phyloP scores from a whole-genome alignment of 53 echinoderm and acorn worm species.

The Zoroaster sp. region DNA sequence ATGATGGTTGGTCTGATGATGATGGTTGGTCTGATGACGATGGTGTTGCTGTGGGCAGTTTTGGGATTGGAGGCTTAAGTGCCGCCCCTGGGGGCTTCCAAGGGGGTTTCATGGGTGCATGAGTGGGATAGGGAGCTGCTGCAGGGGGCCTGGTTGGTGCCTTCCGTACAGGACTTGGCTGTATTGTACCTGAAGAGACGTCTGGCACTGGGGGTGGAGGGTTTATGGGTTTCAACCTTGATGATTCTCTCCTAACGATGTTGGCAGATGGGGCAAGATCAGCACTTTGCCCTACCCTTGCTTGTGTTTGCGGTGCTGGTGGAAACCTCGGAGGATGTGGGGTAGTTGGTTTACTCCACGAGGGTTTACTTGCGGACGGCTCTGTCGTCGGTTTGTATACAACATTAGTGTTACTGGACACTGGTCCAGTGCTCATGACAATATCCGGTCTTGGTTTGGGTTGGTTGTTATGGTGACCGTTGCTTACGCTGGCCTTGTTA shows the following conservation, averaged over 20 bases:
- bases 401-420: not conserved
- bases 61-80: not conserved
- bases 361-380: not conserved
- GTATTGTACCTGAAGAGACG: not conserved
- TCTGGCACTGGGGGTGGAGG: conserved; percentile 38
- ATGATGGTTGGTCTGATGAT: not conserved
- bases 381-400: conserved; percentile 22
- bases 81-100: conserved; percentile 26
- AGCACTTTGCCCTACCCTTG: not conserved
- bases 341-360: not conserved
- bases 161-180: conserved; percentile 30
- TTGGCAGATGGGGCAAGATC: not conserved
- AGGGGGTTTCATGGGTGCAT: not conserved
- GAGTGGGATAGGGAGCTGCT: not conserved
- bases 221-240: conserved; percentile 2
- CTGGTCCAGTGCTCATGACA: conserved; percentile 13
- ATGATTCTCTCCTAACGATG: conserved; percentile 25
- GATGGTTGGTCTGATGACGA: too few species aligned
- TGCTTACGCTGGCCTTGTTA: not conserved
- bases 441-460: conserved; percentile 26
- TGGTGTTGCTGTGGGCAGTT: not conserved
- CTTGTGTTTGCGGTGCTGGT: not conserved
- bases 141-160: conserved; percentile 19
- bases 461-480: not conserved
- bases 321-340: too few species aligned